Percentiles rank a stretch among this genome's conserved stretches.
phyloP scores from a whole-genome alignment of 2,888 invertebrate genomes.

The Petrolisthes cinctipes region DNA sequence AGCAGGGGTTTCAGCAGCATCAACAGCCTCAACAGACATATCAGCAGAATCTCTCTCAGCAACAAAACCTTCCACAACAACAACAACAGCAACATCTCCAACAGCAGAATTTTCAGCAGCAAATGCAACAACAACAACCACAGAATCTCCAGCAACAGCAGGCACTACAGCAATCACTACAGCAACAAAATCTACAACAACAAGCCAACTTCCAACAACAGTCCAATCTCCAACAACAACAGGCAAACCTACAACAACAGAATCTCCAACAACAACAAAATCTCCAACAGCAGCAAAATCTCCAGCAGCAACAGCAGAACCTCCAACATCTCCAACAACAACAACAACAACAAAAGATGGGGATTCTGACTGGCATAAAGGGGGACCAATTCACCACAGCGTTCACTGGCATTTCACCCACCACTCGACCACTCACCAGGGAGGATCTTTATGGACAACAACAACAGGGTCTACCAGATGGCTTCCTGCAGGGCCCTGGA shows the following conservation, averaged over 20 bases:
- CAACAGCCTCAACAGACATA: constrained; percentile 39
- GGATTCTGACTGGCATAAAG: constrained; percentile 39
- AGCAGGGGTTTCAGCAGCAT: constrained; percentile 48
- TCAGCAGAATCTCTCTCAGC: constrained; percentile 34
- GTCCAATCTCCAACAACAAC: constrained; percentile 17
- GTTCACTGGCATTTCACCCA: constrained; percentile 60
- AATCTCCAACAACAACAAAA: too few species aligned
- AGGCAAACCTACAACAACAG: not conserved
- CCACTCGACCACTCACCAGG: constrained; percentile 50
- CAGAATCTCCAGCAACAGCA: constrained; percentile 35
- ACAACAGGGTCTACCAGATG: constrained; percentile 56
- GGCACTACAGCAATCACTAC: constrained; percentile 20
- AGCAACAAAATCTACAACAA: constrained; percentile 52
- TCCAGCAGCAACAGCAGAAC: constrained; percentile 46
- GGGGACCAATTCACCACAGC: constrained; percentile 55
- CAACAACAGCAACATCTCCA: constrained; percentile 41
- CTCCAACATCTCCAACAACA: constrained; percentile 50
- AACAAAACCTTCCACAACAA: constrained; percentile 38
- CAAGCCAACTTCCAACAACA: constrained; percentile 40
- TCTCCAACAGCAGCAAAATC: constrained; percentile 46
- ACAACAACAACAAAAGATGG: constrained; percentile 48
- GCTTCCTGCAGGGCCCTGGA: constrained; percentile 43
- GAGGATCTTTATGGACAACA: constrained; percentile 59
- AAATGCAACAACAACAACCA: constrained; percentile 28
- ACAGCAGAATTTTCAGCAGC: constrained; percentile 19